Conservation (phyloP, 2,888 invertebrate genomes). For the Anthophora plumipes region DNA sequence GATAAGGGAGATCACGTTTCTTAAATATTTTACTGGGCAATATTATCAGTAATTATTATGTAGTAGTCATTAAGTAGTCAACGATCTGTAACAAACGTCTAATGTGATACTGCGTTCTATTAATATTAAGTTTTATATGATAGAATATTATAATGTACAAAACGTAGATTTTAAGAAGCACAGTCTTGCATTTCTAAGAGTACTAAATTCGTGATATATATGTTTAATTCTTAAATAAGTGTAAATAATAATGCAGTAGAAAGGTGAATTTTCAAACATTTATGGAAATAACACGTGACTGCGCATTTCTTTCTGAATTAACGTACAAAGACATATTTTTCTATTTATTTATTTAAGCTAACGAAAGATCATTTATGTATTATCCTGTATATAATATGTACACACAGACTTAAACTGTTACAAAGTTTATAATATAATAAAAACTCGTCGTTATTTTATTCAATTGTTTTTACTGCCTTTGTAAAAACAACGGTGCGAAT, state of each 20-base stretch:
- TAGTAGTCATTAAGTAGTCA: neutral
- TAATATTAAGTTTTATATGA: neutral
- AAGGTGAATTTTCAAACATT: no score
- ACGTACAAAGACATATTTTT: neutral
- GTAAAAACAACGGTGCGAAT: neutral
- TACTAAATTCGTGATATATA: constrained; percentile 1
- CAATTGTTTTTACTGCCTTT: neutral
- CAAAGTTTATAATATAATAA: neutral
- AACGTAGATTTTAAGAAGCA: neutral
- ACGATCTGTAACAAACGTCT: neutral
- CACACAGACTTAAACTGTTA: no score
- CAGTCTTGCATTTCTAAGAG: neutral
- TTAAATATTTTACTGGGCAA: neutral
- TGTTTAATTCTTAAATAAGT: neutral
- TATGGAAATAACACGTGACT: neutral
- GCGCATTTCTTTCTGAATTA: neutral
- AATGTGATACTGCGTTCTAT: constrained; percentile 14
- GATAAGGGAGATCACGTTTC: no score
- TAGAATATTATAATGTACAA: neutral
- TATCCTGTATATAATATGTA: neutral
- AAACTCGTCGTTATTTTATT: neutral
- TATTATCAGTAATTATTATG: neutral
- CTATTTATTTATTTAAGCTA: constrained; percentile 14
- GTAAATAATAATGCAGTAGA: neutral
- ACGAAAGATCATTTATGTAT: neutral